phyloP scores from a whole-genome alignment of 2,797 vertebrate species.

The Phoeniculus purpureus region DNA sequence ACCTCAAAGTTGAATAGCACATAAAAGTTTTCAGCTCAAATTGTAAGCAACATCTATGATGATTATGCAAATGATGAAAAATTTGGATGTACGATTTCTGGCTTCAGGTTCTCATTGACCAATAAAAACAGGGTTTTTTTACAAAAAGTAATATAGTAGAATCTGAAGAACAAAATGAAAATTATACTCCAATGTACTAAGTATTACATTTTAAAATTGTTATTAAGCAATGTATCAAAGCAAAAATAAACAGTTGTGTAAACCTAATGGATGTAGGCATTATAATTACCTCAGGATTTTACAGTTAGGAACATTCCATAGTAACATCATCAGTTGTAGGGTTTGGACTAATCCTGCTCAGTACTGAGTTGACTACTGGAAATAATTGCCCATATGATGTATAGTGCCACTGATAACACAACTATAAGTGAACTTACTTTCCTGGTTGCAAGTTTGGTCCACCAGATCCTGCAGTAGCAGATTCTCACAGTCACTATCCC shows the following conservation, averaged over 20 bases:
- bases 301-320: neutral
- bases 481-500: neutral
- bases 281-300: neutral
- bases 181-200: neutral
- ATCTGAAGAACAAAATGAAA: neutral
- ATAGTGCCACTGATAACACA: neutral
- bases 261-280: neutral
- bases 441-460: neutral
- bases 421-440: neutral
- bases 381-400: rapidly evolving
- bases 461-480: rapidly evolving
- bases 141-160: neutral
- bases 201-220: neutral
- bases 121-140: neutral
- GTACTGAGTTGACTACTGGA: neutral
- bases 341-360: no score
- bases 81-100: rapidly evolving
- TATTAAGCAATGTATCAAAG: neutral
- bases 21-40: neutral
- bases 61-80: neutral
- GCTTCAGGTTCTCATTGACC: neutral
- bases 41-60: neutral
- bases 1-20: neutral
- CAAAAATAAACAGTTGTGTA: neutral
- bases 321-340: neutral